Evolutionary conservation across 2,113 vertebrate species (phyloP).

Genomic region (Zapornia atra): DNA sequence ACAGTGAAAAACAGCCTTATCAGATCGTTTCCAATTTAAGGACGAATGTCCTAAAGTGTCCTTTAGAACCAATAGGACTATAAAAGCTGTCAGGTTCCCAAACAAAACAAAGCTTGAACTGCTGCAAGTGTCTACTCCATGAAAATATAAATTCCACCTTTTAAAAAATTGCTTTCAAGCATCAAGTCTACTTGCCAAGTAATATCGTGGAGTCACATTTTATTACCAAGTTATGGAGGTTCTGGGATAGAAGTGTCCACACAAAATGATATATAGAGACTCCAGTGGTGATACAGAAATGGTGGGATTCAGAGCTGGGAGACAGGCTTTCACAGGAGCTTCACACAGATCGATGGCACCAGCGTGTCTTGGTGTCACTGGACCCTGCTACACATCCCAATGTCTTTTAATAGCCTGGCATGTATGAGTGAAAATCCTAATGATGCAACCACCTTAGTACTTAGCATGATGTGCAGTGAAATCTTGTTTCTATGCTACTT

Average conservation of each 20-base stretch:
- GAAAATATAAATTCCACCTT: not conserved
- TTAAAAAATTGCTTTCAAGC: not conserved
- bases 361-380: accelerated
- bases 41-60: too few relatives aligned
- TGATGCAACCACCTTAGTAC: not conserved
- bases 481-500: not conserved
- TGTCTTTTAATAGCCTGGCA: accelerated
- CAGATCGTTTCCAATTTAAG: not conserved
- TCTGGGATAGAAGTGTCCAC: not conserved
- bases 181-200: not conserved
- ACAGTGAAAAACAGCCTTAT: not conserved
- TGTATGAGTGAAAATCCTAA: too few relatives aligned
- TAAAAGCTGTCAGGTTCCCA: not conserved
- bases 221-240: not conserved
- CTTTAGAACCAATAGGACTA: not conserved
- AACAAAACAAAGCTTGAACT: not conserved
- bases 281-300: not conserved
- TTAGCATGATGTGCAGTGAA: accelerated
- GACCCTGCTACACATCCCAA: not conserved
- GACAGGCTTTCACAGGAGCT: not conserved
- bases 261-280: not conserved
- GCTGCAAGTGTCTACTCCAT: not conserved
- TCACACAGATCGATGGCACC: accelerated
- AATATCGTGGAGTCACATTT: not conserved
- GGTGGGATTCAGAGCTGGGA: not conserved